Base-by-base conservation (phyloP, 2,113 vertebrate species). In the Butorides virescens region DNA sequence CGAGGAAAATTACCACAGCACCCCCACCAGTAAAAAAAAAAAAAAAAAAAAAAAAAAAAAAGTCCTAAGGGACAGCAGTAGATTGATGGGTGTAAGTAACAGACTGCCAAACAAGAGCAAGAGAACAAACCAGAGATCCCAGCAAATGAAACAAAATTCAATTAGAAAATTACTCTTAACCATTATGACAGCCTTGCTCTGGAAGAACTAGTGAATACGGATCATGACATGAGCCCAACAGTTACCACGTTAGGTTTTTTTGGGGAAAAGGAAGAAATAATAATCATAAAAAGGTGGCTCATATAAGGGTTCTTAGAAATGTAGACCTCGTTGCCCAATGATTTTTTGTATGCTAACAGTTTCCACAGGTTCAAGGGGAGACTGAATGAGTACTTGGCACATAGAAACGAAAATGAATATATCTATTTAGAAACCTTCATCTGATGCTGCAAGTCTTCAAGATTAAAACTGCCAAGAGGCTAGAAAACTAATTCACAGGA, bases 191-290 rank as follows among this genome's bases (percentile, higher is more conserved):
- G 36, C 19, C 22, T 49, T 76, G n/a, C 27, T 71, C 21, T 36
- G 75, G 15, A 86, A 23, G 42, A 91, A 37, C 15, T 47, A 42
- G 13, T 7, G 13, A 67, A 67, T 2, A 75, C 8, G 2, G 34
- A 70, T 47, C 7, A 5, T 11, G 16, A 75, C 3, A 22, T 7
- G 3, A 74, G 16, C 47, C 37, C 36, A 62, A 62, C 10, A 66
- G 25, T 32, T 32, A 81, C 10, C 16, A 66, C 3, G 1, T 0
- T 46, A 21, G 6, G 27, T 4, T 66, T 76, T 44, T 27, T 3
- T 22, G 34, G n/a, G 36, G 22, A 63, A 68, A 15, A 68, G 11
- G 17, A 65, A 3, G 27, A 63, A 88, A 42, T 36, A 53, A 30
- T 17, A 37, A 66, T 15, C 36, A 49, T 9, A 37, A 46, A 77